These are phyloP conservation scores for Pomatostomus ruficeps DNA, from an alignment of 2,113 vertebrate genomes.

Conservation along the genomic window DNA sequence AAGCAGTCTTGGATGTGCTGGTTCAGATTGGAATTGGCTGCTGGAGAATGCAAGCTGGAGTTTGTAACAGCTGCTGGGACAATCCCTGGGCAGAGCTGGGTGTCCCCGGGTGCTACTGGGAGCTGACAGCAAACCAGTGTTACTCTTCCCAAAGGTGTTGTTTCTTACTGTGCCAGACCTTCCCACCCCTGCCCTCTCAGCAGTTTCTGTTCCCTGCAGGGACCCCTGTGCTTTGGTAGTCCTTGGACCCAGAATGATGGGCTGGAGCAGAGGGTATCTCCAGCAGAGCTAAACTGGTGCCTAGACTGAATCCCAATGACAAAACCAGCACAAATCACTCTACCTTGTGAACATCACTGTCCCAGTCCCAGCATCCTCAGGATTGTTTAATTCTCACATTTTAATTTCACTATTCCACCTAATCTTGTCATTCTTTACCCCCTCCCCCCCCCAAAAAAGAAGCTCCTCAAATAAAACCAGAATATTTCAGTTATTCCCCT, in stretches of 20 bases:
- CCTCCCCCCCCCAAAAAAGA: no score
- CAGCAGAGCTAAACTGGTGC: not conserved
- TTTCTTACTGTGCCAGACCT: not conserved
- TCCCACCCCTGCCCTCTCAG: not conserved
- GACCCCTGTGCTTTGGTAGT: not conserved
- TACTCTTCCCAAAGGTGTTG: not conserved
- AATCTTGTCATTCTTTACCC: not conserved
- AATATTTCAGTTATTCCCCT: not conserved
- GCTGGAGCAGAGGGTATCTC: not conserved
- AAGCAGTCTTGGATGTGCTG: fast-evolving
- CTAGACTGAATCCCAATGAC: not conserved
- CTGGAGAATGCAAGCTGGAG: not conserved
- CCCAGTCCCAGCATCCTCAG: not conserved
- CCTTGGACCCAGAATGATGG: not conserved
- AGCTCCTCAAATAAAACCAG: not conserved
- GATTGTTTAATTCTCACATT: not conserved
- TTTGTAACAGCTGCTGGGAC: not conserved
- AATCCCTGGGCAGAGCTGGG: not conserved
- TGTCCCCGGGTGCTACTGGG: not conserved
- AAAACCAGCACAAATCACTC: not conserved
- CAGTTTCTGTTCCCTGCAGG: not conserved
- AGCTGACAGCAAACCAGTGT: not conserved
- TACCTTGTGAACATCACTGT: not conserved
- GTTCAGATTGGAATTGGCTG: not conserved
- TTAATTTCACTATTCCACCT: not conserved